A percentile compares a stretch with the other conserved stretches of the same genome.
Evolutionary conservation across 2,888 invertebrate species (phyloP).

Genomic region (Chydorus sphaericus): DNA sequence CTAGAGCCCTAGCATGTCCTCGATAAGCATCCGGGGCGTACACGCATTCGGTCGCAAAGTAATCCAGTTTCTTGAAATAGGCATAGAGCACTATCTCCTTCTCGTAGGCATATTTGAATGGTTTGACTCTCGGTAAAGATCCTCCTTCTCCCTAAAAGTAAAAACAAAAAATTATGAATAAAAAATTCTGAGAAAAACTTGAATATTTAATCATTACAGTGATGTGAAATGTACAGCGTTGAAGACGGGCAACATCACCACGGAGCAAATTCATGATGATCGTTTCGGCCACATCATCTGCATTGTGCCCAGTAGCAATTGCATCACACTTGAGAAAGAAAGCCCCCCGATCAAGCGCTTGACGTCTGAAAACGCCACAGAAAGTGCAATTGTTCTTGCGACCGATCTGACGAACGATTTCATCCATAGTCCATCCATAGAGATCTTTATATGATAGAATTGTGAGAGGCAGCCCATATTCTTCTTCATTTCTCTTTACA

Average conservation of each 20-base stretch:
- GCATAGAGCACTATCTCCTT: conserved; percentile 99
- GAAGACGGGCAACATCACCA: conserved; percentile 86
- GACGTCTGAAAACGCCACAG: conserved; percentile 87
- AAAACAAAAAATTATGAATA: conserved; percentile 13
- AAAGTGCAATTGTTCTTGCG: conserved; percentile 94
- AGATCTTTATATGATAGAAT: conserved; percentile 92
- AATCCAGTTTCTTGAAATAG: conserved; percentile 84
- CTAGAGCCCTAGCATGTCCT: conserved; percentile 72
- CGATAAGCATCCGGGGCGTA: conserved; percentile 97
- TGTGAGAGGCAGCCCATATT: conserved; percentile 84
- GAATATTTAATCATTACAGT: conserved; percentile 42
- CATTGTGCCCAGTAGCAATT: conserved; percentile 93
- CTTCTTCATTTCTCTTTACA: conserved; percentile 83
- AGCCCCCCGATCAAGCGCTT: conserved; percentile 92
- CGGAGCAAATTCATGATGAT: conserved; percentile 93
- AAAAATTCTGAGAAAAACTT: not conserved
- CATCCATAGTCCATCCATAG: conserved; percentile 99
- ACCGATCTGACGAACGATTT: conserved; percentile 67
- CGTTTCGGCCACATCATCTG: conserved; percentile 97
- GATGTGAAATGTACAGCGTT: conserved; percentile 76
- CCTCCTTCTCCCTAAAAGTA: conserved; percentile 46
- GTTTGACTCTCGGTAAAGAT: conserved; percentile 80
- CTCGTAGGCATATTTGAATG: conserved; percentile 93
- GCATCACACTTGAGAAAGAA: conserved; percentile 72
- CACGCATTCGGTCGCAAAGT: conserved; percentile 97